Percentiles rank a stretch among this genome's conserved stretches.
phyloP scores from a whole-genome alignment of 2,888 invertebrate species.

The Silvanus unidentatus region DNA sequence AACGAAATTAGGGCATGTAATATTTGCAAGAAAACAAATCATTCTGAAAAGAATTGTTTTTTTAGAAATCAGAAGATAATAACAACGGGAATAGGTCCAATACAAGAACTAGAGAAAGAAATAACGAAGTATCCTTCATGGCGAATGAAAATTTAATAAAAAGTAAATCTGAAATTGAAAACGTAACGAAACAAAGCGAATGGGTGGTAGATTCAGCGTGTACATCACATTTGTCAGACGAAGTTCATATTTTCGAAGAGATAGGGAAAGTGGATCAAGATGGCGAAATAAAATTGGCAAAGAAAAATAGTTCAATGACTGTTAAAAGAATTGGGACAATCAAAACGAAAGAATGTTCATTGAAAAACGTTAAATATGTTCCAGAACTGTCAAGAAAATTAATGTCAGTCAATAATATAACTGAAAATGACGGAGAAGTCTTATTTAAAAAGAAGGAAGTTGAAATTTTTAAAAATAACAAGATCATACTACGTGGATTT shows the following conservation, averaged over 20 bases:
- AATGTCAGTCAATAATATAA: slow-evolving; percentile 28
- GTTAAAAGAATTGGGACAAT: slow-evolving; percentile 12
- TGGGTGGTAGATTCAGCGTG: slow-evolving; percentile 13
- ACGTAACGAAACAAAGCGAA: too few species aligned
- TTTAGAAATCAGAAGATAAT: not conserved
- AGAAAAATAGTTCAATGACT: slow-evolving; percentile 12
- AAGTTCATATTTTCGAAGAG: slow-evolving; percentile 6
- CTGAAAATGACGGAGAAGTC: slow-evolving; percentile 26
- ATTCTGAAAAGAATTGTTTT: not conserved
- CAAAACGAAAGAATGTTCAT: slow-evolving; percentile 10
- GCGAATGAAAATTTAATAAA: too few species aligned
- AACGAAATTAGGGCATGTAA: not conserved
- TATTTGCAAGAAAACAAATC: not conserved
- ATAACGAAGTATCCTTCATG: not conserved
- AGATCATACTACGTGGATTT: slow-evolving; percentile 18
- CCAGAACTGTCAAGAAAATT: slow-evolving; percentile 28
- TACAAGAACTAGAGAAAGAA: not conserved
- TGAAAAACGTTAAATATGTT: slow-evolving; percentile 24
- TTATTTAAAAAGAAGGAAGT: slow-evolving; percentile 21
- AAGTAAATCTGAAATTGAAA: too few species aligned
- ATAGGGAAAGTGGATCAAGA: slow-evolving; percentile 1
- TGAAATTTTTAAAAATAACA: slow-evolving; percentile 17
- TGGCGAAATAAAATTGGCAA: slow-evolving; percentile 11
- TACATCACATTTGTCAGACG: slow-evolving; percentile 13
- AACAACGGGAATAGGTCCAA: too few species aligned